Conservation (phyloP, 2,113 vertebrate genomes). For the Crypturellus undulatus region DNA sequence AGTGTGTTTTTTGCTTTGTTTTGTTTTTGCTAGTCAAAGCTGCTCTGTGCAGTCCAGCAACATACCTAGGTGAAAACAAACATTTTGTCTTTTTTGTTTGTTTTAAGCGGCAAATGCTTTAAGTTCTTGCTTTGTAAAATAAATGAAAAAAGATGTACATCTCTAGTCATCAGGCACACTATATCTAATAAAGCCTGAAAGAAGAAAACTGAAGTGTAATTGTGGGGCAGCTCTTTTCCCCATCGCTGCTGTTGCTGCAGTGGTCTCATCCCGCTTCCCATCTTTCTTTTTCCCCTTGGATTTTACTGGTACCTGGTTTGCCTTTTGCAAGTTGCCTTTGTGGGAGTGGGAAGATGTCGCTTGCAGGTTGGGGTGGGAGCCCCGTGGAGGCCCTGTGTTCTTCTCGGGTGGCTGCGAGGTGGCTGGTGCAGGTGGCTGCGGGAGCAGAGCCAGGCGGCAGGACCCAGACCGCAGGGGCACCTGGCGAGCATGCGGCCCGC, state of each 20-base stretch:
- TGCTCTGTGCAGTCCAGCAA: not conserved
- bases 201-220: not conserved
- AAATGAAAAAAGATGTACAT: not conserved
- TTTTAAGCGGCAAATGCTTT: not conserved
- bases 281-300: not conserved
- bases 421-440: not conserved
- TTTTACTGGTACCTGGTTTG: not conserved
- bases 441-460: not conserved
- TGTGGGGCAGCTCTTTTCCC: not conserved
- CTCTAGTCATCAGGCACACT: not conserved
- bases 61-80: rapidly evolving
- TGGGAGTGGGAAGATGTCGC: not conserved
- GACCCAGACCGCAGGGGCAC: conserved; percentile 8
- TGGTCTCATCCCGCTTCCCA: not conserved
- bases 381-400: rapidly evolving
- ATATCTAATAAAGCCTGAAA: not conserved
- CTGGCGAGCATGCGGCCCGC: conserved; percentile 28
- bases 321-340: not conserved
- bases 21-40: not conserved
- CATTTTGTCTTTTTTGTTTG: not conserved
- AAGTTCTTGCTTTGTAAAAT: not conserved
- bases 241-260: not conserved
- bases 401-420: conserved; percentile 2
- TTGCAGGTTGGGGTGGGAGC: not conserved
- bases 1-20: no score